A percentile compares a stretch with the other conserved stretches of the same genome.
Evolutionary conservation across 1,140 invertebrate species (phyloP).

Genomic region (Drosophila carrolli): DNA sequence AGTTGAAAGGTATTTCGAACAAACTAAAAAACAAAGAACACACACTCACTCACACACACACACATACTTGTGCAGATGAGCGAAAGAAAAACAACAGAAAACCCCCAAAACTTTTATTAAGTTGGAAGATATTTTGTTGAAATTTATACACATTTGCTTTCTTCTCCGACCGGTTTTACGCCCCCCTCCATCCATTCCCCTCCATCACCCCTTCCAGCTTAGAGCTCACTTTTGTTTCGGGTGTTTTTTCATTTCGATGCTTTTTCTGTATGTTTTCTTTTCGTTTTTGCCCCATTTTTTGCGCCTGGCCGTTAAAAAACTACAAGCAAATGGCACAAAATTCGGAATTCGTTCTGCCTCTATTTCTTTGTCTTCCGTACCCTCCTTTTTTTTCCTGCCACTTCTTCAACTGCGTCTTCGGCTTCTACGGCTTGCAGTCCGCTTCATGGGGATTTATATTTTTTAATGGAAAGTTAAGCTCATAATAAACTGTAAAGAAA

Average conservation of each 20-base stretch:
- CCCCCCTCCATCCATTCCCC: too few species aligned
- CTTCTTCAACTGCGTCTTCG: slow-evolving; percentile 11
- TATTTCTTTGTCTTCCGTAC: slow-evolving; percentile 33
- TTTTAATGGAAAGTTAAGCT: slow-evolving; percentile 82
- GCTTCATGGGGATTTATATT: slow-evolving; percentile 75
- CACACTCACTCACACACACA: slow-evolving; percentile 2
- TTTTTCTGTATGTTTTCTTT: slow-evolving; percentile 35
- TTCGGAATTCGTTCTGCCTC: slow-evolving; percentile 64
- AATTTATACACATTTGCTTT: slow-evolving; percentile 82
- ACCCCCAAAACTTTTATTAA: slow-evolving; percentile 79
- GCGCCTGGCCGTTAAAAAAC: slow-evolving; percentile 65
- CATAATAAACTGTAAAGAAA: slow-evolving; percentile 78
- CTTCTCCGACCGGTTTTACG: slow-evolving; percentile 15
- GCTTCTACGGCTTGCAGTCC: slow-evolving; percentile 48
- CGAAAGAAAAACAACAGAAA: slow-evolving; percentile 51
- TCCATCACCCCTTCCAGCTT: slow-evolving; percentile 14
- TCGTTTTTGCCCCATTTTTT: slow-evolving; percentile 51
- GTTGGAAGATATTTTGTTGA: slow-evolving; percentile 82
- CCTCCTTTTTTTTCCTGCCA: slow-evolving; percentile 4
- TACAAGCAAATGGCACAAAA: slow-evolving; percentile 66
- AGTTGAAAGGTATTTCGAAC: slow-evolving; percentile 74
- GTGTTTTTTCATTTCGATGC: slow-evolving; percentile 34
- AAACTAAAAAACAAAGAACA: slow-evolving; percentile 50
- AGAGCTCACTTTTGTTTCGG: slow-evolving; percentile 48
- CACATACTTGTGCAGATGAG: slow-evolving; percentile 32